Evolutionary conservation across 2,113 vertebrate species (phyloP).

Genomic region (cat (Felis catus)): F.catus_Fca126_mat1.0 CM031418.1:95368001-95368500

Average conservation of each 20-base stretch:
- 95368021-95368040: not conserved
- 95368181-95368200: not conserved
- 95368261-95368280: no score
- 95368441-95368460: not conserved
- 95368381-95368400: no score
- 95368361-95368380: no score
- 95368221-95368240: no score
- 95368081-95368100: not conserved
- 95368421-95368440: not conserved
- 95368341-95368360: no score
- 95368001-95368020: not conserved
- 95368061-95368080: not conserved
- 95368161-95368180: constrained; percentile 9
- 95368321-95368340: no score
- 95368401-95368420: not conserved
- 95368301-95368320: no score
- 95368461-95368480: not conserved
- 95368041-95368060: not conserved
- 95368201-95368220: not conserved
- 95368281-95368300: no score
- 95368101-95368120: not conserved
- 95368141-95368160: not conserved
- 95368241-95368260: no score
- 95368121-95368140: not conserved
- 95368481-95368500: not conserved